Evolutionary conservation across 2,888 invertebrate species (phyloP).

Genomic region (Lysandra bellargus): DNA sequence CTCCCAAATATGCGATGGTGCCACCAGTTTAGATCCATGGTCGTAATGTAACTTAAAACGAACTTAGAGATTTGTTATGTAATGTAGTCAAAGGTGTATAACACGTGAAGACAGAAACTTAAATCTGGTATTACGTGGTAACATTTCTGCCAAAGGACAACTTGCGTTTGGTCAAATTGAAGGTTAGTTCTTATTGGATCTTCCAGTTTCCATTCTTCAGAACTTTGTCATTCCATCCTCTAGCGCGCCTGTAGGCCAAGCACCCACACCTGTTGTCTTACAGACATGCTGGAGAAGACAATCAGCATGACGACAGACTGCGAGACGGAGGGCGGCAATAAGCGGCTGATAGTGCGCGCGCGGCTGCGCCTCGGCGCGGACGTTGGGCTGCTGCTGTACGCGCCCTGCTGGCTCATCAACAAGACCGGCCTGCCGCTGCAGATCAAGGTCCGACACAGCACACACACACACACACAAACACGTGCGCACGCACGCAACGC

Average conservation of each 20-base stretch:
- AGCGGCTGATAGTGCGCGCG: slow-evolving; percentile 84
- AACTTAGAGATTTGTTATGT: too few species aligned
- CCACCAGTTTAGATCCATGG: too few species aligned
- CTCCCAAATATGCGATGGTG: background rate
- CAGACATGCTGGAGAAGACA: slow-evolving; percentile 83
- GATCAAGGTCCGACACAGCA: slow-evolving; percentile 80
- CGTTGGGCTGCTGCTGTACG: slow-evolving; percentile 85
- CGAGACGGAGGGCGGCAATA: slow-evolving; percentile 83
- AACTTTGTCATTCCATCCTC: too few species aligned
- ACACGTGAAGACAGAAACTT: too few species aligned
- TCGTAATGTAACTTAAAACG: too few species aligned
- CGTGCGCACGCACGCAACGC: too few species aligned
- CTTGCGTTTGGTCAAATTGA: too few species aligned
- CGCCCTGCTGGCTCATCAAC: slow-evolving; percentile 94
- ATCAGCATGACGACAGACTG: slow-evolving; percentile 84
- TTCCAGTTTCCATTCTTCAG: too few species aligned
- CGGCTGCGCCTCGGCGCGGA: slow-evolving; percentile 79
- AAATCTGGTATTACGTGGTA: too few species aligned
- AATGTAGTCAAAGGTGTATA: too few species aligned
- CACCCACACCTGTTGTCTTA: background rate
- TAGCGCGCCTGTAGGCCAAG: background rate
- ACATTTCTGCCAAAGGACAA: too few species aligned
- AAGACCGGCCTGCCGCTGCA: slow-evolving; percentile 91
- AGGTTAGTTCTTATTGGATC: too few species aligned
- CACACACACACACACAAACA: background rate